phyloP scores from a whole-genome alignment of 2,797 vertebrate species.

The Okamejei kenojei region DNA sequence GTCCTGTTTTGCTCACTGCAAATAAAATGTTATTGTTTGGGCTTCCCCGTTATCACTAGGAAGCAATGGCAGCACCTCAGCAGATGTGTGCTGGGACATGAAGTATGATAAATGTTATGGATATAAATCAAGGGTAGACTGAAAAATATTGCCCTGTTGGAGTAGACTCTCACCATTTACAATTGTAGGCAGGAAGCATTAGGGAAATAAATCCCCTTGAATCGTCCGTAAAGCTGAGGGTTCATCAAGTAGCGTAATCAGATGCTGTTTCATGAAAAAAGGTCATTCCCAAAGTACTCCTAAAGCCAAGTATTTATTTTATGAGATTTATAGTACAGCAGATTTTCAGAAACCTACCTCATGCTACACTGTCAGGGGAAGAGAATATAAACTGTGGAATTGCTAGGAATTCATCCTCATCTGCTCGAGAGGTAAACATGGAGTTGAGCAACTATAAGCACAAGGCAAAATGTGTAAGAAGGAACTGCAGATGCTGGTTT shows the following conservation, averaged over 20 bases:
- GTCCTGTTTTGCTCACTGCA: no score
- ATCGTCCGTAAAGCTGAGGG: neutral
- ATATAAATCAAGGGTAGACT: conserved; percentile 11
- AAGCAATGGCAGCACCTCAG: no score
- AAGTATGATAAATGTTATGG: neutral
- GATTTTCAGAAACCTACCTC: neutral
- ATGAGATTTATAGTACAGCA: neutral
- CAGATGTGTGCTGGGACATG: neutral
- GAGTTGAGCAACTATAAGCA: no score
- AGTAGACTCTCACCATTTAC: no score
- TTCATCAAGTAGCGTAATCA: neutral
- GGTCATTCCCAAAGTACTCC: neutral
- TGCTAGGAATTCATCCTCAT: neutral
- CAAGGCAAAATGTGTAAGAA: neutral
- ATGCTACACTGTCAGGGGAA: neutral
- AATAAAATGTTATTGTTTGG: neutral
- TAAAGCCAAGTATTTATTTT: neutral
- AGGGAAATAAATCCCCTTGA: neutral
- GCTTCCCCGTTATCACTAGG: neutral
- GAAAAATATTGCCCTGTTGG: neutral
- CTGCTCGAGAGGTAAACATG: neutral
- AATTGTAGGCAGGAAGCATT: neutral
- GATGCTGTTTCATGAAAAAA: neutral
- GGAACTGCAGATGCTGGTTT: no score
- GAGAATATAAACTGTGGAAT: neutral